phyloP scores from a whole-genome alignment of 2,888 invertebrate species.

The Macrophya annulata region DNA sequence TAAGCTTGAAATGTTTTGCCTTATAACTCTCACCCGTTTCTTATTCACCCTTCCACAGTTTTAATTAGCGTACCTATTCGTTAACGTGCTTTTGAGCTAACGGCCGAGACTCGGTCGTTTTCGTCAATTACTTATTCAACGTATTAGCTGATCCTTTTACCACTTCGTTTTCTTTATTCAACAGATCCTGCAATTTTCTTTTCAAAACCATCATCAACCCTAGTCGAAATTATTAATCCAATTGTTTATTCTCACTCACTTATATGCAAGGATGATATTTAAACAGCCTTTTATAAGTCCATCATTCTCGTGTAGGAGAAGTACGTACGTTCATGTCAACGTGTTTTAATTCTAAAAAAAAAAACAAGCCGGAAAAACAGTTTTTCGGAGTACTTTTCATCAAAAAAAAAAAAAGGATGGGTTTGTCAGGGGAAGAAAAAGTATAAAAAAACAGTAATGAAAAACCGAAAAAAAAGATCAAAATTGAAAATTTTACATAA shows the following conservation, averaged over 20 bases:
- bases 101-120: neutral
- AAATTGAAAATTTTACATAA: too few species aligned
- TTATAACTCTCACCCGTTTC: conserved; percentile 6
- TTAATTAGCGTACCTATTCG: conserved; percentile 26
- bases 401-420: too few species aligned
- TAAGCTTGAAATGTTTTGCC: conserved; percentile 43
- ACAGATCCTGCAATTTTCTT: neutral
- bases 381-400: too few species aligned
- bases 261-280: neutral
- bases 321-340: neutral
- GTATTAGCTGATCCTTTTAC: neutral
- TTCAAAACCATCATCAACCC: neutral
- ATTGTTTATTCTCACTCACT: neutral
- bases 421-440: too few species aligned
- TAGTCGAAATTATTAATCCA: neutral
- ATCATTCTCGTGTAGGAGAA: neutral
- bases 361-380: too few species aligned
- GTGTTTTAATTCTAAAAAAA: neutral
- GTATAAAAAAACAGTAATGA: too few species aligned
- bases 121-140: conserved; percentile 36
- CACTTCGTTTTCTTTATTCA: neutral
- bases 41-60: conserved; percentile 10
- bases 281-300: neutral
- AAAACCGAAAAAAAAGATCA: too few species aligned
- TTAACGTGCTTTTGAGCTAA: conserved; percentile 23